These are phyloP conservation scores for Charaxes varanes DNA, from an alignment of 1,140 invertebrate species.

Conservation along the genomic window DNA sequence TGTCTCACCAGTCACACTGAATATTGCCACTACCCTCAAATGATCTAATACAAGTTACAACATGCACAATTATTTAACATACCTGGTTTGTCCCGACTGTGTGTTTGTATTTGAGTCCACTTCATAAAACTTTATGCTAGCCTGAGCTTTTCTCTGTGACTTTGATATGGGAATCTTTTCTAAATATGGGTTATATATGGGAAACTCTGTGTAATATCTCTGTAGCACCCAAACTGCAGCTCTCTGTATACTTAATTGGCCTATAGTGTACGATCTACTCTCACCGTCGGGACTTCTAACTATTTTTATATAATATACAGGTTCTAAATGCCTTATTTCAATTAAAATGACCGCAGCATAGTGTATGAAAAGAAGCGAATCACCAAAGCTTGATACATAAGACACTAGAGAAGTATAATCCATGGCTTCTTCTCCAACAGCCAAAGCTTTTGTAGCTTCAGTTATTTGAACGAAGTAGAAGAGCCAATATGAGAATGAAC, in stretches of 20 bases:
- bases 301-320: constrained; percentile 92
- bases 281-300: constrained; percentile 96
- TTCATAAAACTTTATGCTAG: constrained; percentile 97
- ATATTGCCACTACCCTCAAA: too few relatives aligned
- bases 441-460: constrained; percentile 84
- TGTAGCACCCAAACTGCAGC: constrained; percentile 95
- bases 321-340: constrained; percentile 92
- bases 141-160: constrained; percentile 82
- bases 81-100: constrained; percentile 78
- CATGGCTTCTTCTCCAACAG: constrained; percentile 83
- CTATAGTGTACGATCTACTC: constrained; percentile 88
- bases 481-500: constrained; percentile 97
- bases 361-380: constrained; percentile 96
- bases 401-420: constrained; percentile 90
- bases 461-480: constrained; percentile 96
- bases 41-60: too few relatives aligned
- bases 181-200: constrained; percentile 96
- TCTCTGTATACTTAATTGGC: constrained; percentile 94
- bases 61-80: too few relatives aligned
- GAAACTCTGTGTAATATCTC: constrained; percentile 96
- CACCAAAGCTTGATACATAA: constrained; percentile 92
- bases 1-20: too few relatives aligned
- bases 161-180: constrained; percentile 92
- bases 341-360: constrained; percentile 94
- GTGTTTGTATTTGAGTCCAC: constrained; percentile 89